Percentiles rank a stretch among this genome's conserved stretches.
Evolutionary conservation across 2,888 invertebrate species (phyloP).

Genomic region (Stegophylla sp.): DNA sequence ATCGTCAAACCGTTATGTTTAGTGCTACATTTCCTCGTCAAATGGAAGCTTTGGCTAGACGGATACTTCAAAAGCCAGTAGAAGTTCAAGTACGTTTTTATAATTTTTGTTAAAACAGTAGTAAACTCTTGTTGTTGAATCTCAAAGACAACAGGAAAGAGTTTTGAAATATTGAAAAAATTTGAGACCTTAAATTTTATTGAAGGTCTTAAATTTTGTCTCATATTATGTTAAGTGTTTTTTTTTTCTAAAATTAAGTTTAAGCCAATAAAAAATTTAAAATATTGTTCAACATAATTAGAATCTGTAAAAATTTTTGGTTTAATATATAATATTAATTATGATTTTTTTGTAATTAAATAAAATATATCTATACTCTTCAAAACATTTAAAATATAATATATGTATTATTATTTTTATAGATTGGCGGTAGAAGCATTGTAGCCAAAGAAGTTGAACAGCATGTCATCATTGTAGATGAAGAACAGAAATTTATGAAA

Average conservation of each 20-base stretch:
- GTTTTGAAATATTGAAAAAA: no score
- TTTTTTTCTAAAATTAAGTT: no score
- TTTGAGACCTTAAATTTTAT: no score
- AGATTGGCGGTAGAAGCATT: constrained; percentile 92
- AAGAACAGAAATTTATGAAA: constrained; percentile 97
- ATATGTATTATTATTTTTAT: constrained; percentile 62
- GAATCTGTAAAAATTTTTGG: no score
- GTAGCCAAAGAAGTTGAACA: constrained; percentile 98
- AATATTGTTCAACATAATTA: no score
- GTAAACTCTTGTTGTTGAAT: no score
- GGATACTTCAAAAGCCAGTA: constrained; percentile 91
- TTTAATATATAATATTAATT: no score
- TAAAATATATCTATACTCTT: neutral
- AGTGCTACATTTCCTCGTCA: constrained; percentile 98
- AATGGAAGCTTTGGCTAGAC: constrained; percentile 96
- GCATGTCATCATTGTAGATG: constrained; percentile 89
- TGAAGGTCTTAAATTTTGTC: no score
- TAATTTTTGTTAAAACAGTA: neutral
- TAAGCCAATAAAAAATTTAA: no score
- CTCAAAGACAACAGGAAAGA: no score
- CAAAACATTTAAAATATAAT: no score
- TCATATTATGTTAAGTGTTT: no score
- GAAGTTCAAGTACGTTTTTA: constrained; percentile 80
- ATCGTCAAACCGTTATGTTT: constrained; percentile 97
- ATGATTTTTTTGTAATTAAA: neutral